These are phyloP conservation scores for Onychomys arenicola DNA, from an alignment of 2,797 vertebrate species.

Conservation along the genomic window DNA sequence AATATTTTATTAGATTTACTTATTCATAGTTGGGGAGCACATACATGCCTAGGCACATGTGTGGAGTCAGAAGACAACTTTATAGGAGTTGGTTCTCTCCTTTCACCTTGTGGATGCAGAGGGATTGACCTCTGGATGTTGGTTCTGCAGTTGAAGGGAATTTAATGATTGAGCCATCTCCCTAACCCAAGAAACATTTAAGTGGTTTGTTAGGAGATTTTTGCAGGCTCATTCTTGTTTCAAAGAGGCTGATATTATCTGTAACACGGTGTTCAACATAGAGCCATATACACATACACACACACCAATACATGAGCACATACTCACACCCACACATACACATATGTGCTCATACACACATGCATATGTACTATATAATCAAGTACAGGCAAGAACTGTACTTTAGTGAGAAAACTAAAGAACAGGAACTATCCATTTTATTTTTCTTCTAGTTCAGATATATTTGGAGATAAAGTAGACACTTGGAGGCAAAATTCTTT, in stretches of 20 bases:
- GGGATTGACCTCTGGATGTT: neutral
- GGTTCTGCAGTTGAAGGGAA: neutral
- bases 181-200: neutral
- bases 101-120: neutral
- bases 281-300: neutral
- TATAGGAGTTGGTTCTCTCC: neutral
- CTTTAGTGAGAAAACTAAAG: neutral
- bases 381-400: neutral
- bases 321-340: neutral
- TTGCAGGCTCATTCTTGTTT: neutral
- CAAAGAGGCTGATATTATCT: neutral
- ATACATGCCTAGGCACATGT: too few species aligned
- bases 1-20: neutral
- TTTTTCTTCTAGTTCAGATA: conserved; percentile 4
- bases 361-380: neutral
- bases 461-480: conserved; percentile 48
- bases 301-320: neutral
- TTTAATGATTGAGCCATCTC: neutral
- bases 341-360: neutral
- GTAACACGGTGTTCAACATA: neutral
- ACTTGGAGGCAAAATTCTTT: neutral
- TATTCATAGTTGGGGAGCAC: neutral
- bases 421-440: neutral
- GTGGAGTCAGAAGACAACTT: neutral
- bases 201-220: neutral